Base-by-base conservation (phyloP, 2,888 invertebrate species). In the Gonocerus acuteangulatus region DNA sequence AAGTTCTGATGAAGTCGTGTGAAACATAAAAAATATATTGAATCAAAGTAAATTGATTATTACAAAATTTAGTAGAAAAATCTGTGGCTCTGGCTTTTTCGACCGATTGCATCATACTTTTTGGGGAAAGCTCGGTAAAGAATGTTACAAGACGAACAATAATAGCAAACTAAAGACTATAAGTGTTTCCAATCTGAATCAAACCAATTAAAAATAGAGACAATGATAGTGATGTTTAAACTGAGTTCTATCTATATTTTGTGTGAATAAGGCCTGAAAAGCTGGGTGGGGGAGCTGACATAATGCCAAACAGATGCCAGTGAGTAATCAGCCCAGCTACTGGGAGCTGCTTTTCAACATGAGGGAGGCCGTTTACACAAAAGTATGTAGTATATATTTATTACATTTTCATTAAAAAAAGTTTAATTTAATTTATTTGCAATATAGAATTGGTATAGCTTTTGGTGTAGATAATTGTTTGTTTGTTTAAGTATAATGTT, bases 281-380 rank as follows among this genome's bases (percentile, higher is more conserved):
- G 21, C 54, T 54, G 32, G 54, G 54, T 54, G 39, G 54, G 54
- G 54, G 54, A 42, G 54, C 15, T 42, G 42, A 54, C 22, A 42
- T 54, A 54, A 54, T 54, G 42, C 54, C 54, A 42, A 52, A 42
- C 54, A 54, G 54, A 54, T 54, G 54, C 54, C 47, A 47, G 54
- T 54, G 54, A 54, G 39, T 54, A 54, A 54, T 39, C 54, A 48
- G 47, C 27, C 42, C 60, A 23, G 27, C 22, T 44, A 48, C 21
- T 21, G 39, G 27, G 15, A 42, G 32, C 16, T 19, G 34, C 39
- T 34, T 49, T 39, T 44, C 18, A 27, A 16, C 34, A 63, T 63
- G 63, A 60, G 63, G 60, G 60, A 60, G 44, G 63, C 60, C 36
- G 42, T 60, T 39, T 58, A 60, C 60, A 47, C 52, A 23, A 63